Conservation (phyloP, 2,797 vertebrate genomes). For the Craterocephalus amniculus region DNA sequence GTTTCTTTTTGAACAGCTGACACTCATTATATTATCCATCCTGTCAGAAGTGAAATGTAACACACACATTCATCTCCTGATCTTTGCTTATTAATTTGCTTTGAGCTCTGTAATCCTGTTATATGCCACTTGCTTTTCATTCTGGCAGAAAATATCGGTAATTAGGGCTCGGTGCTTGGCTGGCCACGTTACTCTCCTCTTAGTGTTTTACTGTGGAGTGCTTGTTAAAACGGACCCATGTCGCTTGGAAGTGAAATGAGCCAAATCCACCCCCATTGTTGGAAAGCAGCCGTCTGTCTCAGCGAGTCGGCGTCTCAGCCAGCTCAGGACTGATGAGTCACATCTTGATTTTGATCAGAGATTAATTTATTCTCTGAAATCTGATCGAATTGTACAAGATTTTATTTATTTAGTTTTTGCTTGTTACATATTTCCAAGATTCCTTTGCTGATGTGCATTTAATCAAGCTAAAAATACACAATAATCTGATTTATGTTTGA, state of each 20-base stretch:
- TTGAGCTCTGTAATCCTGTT: constrained; percentile 61
- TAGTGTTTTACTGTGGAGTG: constrained; percentile 44
- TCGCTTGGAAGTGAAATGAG: constrained; percentile 63
- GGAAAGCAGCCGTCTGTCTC: constrained; percentile 29
- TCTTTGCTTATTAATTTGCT: constrained; percentile 53
- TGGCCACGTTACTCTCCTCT: constrained; percentile 53
- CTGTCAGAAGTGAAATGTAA: not conserved
- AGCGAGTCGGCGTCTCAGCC: constrained; percentile 8
- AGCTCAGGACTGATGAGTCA: constrained; percentile 30
- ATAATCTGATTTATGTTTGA: not conserved
- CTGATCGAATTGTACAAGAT: constrained; percentile 18
- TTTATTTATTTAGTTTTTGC: constrained; percentile 25
- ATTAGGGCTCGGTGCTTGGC: constrained; percentile 57
- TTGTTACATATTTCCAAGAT: constrained; percentile 14
- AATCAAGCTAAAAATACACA: constrained; percentile 5
- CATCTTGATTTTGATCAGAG: constrained; percentile 12
- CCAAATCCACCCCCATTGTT: constrained; percentile 55
- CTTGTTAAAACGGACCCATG: constrained; percentile 67
- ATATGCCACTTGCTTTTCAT: constrained; percentile 61
- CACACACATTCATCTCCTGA: constrained; percentile 36
- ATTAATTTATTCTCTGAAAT: constrained; percentile 22
- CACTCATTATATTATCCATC: not conserved
- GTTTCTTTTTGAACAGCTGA: not conserved
- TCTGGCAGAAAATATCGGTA: constrained; percentile 64
- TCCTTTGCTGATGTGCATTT: constrained; percentile 2